These are phyloP conservation scores for Dolichoris vasculosae DNA, from an alignment of 1,140 invertebrate genomes.

Conservation along the genomic window DNA sequence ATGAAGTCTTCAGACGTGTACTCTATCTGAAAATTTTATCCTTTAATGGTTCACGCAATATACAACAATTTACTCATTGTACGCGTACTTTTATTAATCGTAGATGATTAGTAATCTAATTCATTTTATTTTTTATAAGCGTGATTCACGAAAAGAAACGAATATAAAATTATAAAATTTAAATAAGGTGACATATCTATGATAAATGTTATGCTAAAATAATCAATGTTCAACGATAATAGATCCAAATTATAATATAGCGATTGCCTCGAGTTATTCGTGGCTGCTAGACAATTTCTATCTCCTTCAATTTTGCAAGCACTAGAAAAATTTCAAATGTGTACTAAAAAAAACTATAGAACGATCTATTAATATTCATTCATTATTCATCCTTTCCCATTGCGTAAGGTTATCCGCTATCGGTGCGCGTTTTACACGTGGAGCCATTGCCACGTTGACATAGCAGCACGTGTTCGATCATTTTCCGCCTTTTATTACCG, in stretches of 20 bases:
- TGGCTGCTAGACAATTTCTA: neutral
- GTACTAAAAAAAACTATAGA: neutral
- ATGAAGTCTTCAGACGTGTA: neutral
- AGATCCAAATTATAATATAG: neutral
- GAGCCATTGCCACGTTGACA: neutral
- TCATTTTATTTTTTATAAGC: neutral
- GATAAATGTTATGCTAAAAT: neutral
- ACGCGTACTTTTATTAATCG: neutral
- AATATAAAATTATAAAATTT: neutral
- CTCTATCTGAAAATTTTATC: neutral
- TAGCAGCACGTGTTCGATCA: neutral
- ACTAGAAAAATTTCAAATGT: neutral
- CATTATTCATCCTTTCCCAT: neutral
- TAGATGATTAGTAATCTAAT: neutral
- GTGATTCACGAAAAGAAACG: neutral
- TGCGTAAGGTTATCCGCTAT: neutral
- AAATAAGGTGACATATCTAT: neutral
- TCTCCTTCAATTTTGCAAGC: neutral
- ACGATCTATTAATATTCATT: constrained; percentile 12
- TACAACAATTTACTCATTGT: neutral
- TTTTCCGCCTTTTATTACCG: neutral
- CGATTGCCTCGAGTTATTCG: neutral
- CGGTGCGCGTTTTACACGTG: neutral
- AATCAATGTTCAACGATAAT: neutral
- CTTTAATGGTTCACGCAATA: neutral